These are phyloP conservation scores for Intellagama lesueurii DNA, from an alignment of 2,797 vertebrate species.

Conservation along the genomic window DNA sequence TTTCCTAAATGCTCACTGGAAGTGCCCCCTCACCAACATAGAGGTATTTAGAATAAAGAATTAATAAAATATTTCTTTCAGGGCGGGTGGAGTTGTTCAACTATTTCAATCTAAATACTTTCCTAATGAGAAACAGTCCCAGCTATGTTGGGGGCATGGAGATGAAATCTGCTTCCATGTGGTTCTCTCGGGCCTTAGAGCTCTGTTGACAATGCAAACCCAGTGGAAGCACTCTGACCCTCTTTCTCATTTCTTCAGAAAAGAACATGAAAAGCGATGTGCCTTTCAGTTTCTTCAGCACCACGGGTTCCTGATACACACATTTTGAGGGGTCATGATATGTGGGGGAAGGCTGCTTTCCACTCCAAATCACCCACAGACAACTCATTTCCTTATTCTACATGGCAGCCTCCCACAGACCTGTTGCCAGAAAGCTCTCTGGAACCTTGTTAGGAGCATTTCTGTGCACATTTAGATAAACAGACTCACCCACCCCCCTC, in stretches of 20 bases:
- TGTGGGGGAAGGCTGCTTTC: conserved; percentile 53
- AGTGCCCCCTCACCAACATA: not conserved
- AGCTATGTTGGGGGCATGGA: conserved; percentile 4
- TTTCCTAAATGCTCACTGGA: not conserved
- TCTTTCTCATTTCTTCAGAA: not conserved
- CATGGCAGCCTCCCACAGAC: conserved; percentile 68
- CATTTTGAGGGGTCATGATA: conserved; percentile 47
- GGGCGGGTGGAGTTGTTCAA: not conserved
- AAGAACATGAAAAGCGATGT: conserved; percentile 49
- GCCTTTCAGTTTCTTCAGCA: conserved; percentile 42
- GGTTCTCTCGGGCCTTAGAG: not conserved
- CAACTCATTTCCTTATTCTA: conserved; percentile 71
- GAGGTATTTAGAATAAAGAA: not conserved
- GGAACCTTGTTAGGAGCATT: conserved; percentile 61
- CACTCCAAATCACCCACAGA: conserved; percentile 65
- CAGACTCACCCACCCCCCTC: not conserved
- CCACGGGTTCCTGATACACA: conserved; percentile 48
- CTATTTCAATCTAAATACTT: conserved; percentile 12
- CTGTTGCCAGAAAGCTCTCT: conserved; percentile 63
- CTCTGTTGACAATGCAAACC: conserved; percentile 16
- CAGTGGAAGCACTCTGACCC: conserved; percentile 43
- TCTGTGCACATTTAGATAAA: conserved; percentile 44
- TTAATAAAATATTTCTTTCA: not conserved
- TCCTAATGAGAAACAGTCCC: conserved; percentile 27
- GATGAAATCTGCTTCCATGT: not conserved